Base-by-base conservation (phyloP, 2,113 vertebrate species). In the Equus przewalskii region DNA sequence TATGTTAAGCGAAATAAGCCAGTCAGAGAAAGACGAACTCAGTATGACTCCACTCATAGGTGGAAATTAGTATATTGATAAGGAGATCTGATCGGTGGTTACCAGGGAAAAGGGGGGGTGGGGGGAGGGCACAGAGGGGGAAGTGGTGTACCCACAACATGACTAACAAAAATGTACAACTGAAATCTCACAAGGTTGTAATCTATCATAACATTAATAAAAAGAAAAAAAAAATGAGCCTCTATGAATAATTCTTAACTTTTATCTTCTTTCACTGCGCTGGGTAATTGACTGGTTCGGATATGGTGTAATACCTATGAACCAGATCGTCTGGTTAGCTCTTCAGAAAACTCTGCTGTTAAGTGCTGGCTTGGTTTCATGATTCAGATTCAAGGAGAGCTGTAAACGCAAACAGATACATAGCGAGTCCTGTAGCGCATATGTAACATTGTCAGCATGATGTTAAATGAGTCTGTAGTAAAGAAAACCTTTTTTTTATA, bases 401-500 rank as follows among this genome's bases (percentile, higher is more conserved):
- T 81, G 6, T 7, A 84, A 51, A 26, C 8, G 78, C 73, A 83
- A 4, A 54, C 36, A 46, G 21, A 11, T 6, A 5, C 6, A 30
- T 67, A 75, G 8, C 16, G 62, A 22, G 16, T 24, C 1, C 7
- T 33, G 6, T 41, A 89, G 5, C 18, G 80, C 49, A 62, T 6
- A 15, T 36, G 0, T 36, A 26, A 33, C 83, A 92, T 22, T 18
- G 93, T 64, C 62, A 60, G 56, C 62, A 85, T 75, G 78, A 60
- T 60, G 0, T 79, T 80, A 94, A 28, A 21, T 33, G 88, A 60
- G 33, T 22, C 51, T 44, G 5, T 24, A 73, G 7, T 97, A 84
- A 97, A 98, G 51, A 33, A 21, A 96, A 36, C 19, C 46, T 90
- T 98, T 3, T 28, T 98, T 98, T 79, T 75, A 76, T 96, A 80